These are phyloP conservation scores for Takifugu flavidus DNA, from an alignment of 2,113 vertebrate species.

Conservation along the genomic window DNA sequence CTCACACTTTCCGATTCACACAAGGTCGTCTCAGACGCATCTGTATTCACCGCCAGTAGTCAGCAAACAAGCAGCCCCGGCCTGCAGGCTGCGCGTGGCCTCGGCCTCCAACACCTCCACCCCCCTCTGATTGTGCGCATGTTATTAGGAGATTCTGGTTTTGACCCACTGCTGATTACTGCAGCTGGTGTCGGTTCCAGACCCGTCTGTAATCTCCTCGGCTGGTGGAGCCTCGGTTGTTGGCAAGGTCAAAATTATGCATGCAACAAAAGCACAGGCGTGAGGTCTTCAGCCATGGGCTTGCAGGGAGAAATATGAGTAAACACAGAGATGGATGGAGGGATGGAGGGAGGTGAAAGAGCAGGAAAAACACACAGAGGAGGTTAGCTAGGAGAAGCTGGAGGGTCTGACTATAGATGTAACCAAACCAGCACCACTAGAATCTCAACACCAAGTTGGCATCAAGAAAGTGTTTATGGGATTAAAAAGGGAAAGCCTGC, in stretches of 20 bases:
- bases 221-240: slow-evolving; percentile 1
- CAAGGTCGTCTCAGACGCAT: slow-evolving; percentile 26
- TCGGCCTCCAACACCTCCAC: slow-evolving; percentile 5
- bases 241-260: neutral
- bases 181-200: too few species aligned
- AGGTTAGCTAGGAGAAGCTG: slow-evolving; percentile 24
- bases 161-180: neutral
- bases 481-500: too few species aligned
- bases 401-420: too few species aligned
- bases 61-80: neutral
- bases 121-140: slow-evolving; percentile 2
- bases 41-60: slow-evolving; percentile 39
- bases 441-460: too few species aligned
- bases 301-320: slow-evolving; percentile 15
- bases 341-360: slow-evolving; percentile 10
- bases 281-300: neutral
- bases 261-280: neutral
- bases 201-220: neutral
- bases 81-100: slow-evolving; percentile 1
- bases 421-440: too few species aligned
- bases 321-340: slow-evolving; percentile 41
- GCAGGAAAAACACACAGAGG: neutral
- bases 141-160: slow-evolving; percentile 5
- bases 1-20: slow-evolving; percentile 12
- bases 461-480: too few species aligned